Percentiles rank a stretch among this genome's conserved stretches.
phyloP scores from a whole-genome alignment of 2,888 invertebrate species.

The Taphrorychus bicolor region DNA sequence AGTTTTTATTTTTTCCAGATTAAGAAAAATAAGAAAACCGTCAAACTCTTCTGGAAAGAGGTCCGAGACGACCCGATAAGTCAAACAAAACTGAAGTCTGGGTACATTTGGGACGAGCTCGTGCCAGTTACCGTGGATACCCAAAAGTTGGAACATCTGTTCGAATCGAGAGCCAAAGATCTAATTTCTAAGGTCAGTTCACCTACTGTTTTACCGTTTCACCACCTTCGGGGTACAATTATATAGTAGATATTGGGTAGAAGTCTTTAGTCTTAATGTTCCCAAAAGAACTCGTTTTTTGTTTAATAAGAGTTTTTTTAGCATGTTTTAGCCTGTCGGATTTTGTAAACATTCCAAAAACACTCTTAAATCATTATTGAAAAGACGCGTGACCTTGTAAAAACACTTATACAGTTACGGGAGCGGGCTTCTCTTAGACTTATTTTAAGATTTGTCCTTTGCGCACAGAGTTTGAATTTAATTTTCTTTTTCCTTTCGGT shows the following conservation, averaged over 20 bases:
- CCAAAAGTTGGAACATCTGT: slow-evolving; percentile 92
- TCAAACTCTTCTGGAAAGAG: slow-evolving; percentile 98
- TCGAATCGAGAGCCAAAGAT: slow-evolving; percentile 96
- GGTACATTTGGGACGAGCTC: slow-evolving; percentile 92
- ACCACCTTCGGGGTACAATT: too few species aligned
- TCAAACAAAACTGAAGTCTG: slow-evolving; percentile 63
- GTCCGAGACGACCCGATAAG: slow-evolving; percentile 80
- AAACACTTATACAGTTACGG: not conserved
- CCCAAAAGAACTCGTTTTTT: too few species aligned
- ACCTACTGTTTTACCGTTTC: not conserved
- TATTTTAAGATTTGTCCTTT: slow-evolving; percentile 26
- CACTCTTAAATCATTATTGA: too few species aligned
- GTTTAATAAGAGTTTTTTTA: too few species aligned
- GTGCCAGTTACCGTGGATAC: slow-evolving; percentile 86
- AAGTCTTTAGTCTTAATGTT: too few species aligned
- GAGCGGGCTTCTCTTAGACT: not conserved
- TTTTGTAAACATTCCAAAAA: too few species aligned
- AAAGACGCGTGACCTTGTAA: too few species aligned
- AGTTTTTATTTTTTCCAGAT: slow-evolving; percentile 50
- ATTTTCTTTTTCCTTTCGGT: slow-evolving; percentile 53
- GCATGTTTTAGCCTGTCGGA: too few species aligned
- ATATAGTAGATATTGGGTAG: too few species aligned
- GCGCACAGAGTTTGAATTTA: slow-evolving; percentile 44
- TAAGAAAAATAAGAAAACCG: slow-evolving; percentile 93
- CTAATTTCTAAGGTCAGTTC: slow-evolving; percentile 85